These are phyloP conservation scores for Cardiocondyla obscurior DNA, from an alignment of 1,140 invertebrate species.

Conservation along the genomic window DNA sequence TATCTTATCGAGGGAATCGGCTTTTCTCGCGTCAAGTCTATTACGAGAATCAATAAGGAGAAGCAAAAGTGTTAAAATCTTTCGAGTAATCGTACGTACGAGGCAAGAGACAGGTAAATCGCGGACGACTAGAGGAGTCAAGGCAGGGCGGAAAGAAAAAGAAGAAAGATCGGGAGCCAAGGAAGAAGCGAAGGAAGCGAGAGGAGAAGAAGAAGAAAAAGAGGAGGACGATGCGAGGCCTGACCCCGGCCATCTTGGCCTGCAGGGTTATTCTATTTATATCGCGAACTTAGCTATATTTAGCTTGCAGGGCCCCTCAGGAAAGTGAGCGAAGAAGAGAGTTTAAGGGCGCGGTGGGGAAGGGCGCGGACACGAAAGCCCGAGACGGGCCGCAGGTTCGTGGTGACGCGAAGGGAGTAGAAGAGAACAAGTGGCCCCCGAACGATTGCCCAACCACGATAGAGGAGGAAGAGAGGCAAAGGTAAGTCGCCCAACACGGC, in stretches of 20 bases:
- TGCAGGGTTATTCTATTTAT: constrained; percentile 78
- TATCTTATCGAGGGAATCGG: constrained; percentile 66
- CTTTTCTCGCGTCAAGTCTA: constrained; percentile 54
- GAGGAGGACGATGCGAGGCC: constrained; percentile 31
- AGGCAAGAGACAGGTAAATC: constrained; percentile 60
- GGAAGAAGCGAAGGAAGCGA: constrained; percentile 32
- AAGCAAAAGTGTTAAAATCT: constrained; percentile 53
- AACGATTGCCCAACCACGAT: constrained; percentile 1
- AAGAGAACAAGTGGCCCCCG: constrained; percentile 29
- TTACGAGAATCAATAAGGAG: constrained; percentile 29
- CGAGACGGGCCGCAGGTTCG: constrained; percentile 29
- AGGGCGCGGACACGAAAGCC: constrained; percentile 28
- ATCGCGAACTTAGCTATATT: constrained; percentile 76
- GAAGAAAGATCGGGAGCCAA: constrained; percentile 21
- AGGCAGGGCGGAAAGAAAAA: constrained; percentile 32
- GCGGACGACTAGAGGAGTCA: constrained; percentile 15
- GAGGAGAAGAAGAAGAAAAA: constrained; percentile 35
- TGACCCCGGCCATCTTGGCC: constrained; percentile 70
- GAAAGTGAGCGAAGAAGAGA: constrained; percentile 66
- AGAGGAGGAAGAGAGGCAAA: constrained; percentile 29
- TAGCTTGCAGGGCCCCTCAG: constrained; percentile 72
- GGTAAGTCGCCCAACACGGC: constrained; percentile 30
- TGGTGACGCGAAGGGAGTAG: background rate
- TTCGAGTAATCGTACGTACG: constrained; percentile 38
- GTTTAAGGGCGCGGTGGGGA: constrained; percentile 53